Conservation (phyloP, 1,140 invertebrate species). For the Saccostrea echinata region DNA sequence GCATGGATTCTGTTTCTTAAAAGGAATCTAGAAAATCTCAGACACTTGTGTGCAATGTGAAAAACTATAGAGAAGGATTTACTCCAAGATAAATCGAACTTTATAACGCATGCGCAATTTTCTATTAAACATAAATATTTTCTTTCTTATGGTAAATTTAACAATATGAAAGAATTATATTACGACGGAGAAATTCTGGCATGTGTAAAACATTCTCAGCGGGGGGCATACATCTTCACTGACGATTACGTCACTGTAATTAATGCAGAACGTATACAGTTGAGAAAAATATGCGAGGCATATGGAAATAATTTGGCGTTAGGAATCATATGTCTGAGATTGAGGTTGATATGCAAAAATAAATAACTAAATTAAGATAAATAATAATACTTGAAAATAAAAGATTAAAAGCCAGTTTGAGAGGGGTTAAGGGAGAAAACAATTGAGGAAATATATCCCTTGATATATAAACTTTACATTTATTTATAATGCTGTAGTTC, state of each 20-base stretch:
- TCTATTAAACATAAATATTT: neutral
- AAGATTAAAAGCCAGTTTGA: too few species aligned
- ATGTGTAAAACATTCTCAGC: neutral
- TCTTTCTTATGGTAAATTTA: neutral
- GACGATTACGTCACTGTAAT: neutral
- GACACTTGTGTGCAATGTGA: constrained; percentile 2
- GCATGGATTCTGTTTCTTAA: constrained; percentile 1
- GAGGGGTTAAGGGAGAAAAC: too few species aligned
- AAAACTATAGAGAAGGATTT: neutral
- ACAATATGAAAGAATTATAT: neutral
- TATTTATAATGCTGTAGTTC: too few species aligned
- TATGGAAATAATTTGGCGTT: neutral
- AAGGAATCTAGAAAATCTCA: neutral
- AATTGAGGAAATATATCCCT: too few species aligned
- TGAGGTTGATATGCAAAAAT: neutral
- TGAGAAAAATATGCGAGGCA: neutral
- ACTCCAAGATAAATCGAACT: neutral
- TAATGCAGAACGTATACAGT: too few species aligned
- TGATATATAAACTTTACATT: too few species aligned
- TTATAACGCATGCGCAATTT: neutral
- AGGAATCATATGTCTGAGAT: neutral
- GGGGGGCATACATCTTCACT: neutral
- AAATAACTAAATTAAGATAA: too few species aligned
- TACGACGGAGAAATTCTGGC: neutral
- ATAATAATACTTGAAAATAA: too few species aligned